These are phyloP conservation scores for Armadillidium nasatum DNA, from an alignment of 1,140 invertebrate species.

Conservation along the genomic window DNA sequence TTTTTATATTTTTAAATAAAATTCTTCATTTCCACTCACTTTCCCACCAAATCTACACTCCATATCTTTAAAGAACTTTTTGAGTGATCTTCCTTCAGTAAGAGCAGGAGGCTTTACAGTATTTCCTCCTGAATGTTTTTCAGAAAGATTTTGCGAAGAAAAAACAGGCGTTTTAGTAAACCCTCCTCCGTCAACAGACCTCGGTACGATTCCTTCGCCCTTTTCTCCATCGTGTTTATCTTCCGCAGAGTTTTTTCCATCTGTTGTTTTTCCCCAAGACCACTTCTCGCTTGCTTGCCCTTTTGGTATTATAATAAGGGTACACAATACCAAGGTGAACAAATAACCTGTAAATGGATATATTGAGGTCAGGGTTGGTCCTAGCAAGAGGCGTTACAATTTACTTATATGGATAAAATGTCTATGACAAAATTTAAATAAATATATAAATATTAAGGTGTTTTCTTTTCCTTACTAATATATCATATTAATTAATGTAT, in stretches of 20 bases:
- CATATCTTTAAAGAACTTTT: too few relatives aligned
- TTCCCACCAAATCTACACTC: too few relatives aligned
- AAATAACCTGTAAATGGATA: background rate
- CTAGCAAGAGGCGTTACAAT: too few relatives aligned
- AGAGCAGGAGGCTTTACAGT: background rate
- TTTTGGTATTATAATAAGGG: background rate
- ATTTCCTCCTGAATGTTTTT: too few relatives aligned
- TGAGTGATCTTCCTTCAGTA: background rate
- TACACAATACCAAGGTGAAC: background rate
- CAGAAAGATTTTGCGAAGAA: background rate
- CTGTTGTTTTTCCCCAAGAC: background rate
- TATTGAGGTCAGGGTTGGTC: background rate
- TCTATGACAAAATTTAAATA: too few relatives aligned
- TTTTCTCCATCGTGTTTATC: background rate
- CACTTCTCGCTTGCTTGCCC: background rate
- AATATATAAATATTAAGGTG: too few relatives aligned
- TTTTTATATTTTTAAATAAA: too few relatives aligned
- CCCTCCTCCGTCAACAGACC: too few relatives aligned
- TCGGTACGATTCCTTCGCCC: background rate
- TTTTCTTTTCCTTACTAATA: too few relatives aligned
- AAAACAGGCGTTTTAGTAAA: background rate
- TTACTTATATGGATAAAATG: too few relatives aligned
- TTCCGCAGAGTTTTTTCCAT: background rate
- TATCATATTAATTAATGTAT: too few relatives aligned
- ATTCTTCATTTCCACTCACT: too few relatives aligned